phyloP scores from a whole-genome alignment of 2,888 invertebrate genomes.

The Unio pictorum region DNA sequence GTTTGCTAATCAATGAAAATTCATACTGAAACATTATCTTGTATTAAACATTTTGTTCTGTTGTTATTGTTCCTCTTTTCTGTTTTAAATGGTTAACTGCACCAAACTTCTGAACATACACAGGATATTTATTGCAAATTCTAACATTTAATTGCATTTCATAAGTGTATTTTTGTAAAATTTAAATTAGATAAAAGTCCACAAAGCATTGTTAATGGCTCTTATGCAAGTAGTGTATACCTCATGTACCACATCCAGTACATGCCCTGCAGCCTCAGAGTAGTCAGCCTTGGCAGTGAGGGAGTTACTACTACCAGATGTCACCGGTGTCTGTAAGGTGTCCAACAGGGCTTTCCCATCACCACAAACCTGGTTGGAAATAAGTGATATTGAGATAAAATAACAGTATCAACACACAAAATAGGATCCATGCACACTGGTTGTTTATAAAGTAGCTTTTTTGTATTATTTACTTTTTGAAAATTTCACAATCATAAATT shows the following conservation, averaged over 20 bases:
- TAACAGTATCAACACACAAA: not conserved
- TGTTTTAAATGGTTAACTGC: too few species aligned
- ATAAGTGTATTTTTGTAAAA: too few species aligned
- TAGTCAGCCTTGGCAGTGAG: slow-evolving; percentile 82
- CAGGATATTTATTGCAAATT: too few species aligned
- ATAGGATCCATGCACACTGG: not conserved
- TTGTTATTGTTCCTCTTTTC: too few species aligned
- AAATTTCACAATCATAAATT: too few species aligned
- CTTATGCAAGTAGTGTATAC: slow-evolving; percentile 36
- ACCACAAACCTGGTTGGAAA: slow-evolving; percentile 70
- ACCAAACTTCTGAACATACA: too few species aligned
- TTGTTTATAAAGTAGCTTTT: not conserved
- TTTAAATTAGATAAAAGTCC: not conserved
- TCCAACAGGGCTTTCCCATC: slow-evolving; percentile 73
- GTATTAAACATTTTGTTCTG: too few species aligned
- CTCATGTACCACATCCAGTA: slow-evolving; percentile 95
- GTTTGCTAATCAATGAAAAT: too few species aligned
- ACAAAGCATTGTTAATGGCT: not conserved
- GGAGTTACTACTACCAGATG: slow-evolving; percentile 67
- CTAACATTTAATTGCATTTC: too few species aligned
- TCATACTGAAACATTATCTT: too few species aligned
- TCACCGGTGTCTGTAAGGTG: slow-evolving; percentile 72
- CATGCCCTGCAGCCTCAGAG: slow-evolving; percentile 95
- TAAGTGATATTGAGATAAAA: slow-evolving; percentile 6
- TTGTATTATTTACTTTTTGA: not conserved